Evolutionary conservation across 2,797 vertebrate species (phyloP).

Genomic region (Babyrousa celebensis): DNA sequence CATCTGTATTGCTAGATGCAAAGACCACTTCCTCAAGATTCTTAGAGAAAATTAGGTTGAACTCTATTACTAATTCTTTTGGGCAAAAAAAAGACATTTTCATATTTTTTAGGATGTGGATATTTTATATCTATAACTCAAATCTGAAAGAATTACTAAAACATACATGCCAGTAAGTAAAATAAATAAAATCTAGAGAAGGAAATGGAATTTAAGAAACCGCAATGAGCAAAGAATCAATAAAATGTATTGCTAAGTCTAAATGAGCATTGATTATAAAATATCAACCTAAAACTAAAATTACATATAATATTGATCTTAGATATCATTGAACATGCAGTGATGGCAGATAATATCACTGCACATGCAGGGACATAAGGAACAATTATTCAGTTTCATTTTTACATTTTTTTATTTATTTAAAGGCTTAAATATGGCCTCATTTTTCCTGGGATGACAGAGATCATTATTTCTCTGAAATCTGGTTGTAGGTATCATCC

Average conservation of each 20-base stretch:
- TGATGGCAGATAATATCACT: not conserved
- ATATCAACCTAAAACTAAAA: constrained; percentile 55
- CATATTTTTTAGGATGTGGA: not conserved
- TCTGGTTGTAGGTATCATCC: not conserved
- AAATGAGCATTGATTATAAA: constrained; percentile 62
- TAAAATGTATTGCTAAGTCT: constrained; percentile 46
- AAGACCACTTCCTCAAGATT: not conserved
- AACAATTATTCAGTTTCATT: not conserved
- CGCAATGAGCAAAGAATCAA: constrained; percentile 36
- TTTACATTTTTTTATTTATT: not conserved
- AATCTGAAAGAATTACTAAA: constrained; percentile 54
- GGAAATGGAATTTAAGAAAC: constrained; percentile 49
- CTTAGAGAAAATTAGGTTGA: not conserved
- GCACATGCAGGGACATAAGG: not conserved
- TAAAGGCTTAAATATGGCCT: not conserved
- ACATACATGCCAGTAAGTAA: not conserved
- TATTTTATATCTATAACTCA: constrained; percentile 53
- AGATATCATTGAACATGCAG: not conserved
- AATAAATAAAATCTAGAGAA: constrained; percentile 52
- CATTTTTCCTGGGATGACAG: not conserved
- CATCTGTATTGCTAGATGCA: not conserved
- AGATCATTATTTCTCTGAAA: not conserved
- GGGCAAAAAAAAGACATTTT: constrained; percentile 44
- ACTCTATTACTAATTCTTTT: constrained; percentile 18
- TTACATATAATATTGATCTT: not conserved